phyloP scores from a whole-genome alignment of 2,797 vertebrate genomes.

The Bovichtus diacanthus region DNA sequence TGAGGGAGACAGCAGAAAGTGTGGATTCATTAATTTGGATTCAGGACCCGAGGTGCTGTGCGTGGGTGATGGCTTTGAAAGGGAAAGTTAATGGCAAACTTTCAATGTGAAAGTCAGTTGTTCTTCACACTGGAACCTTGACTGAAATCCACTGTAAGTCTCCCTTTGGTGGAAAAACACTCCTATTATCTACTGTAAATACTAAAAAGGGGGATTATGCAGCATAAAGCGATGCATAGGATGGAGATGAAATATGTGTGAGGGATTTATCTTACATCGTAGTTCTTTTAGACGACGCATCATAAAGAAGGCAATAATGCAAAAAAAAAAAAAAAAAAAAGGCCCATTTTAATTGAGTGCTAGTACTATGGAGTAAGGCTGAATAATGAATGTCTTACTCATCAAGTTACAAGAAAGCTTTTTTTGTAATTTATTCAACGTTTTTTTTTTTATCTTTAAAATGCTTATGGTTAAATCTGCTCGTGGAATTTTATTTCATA shows the following conservation, averaged over 20 bases:
- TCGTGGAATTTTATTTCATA: constrained; percentile 1
- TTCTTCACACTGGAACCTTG: constrained; percentile 17
- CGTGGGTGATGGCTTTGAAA: constrained; percentile 40
- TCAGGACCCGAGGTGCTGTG: constrained; percentile 54
- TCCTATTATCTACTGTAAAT: constrained; percentile 18
- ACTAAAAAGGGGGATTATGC: constrained; percentile 21
- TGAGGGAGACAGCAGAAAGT: constrained; percentile 27
- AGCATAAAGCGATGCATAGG: constrained; percentile 15
- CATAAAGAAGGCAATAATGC: neutral
- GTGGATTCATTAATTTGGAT: constrained; percentile 55
- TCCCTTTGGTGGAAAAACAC: constrained; percentile 1
- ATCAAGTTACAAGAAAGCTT: constrained; percentile 11
- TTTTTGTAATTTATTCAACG: neutral
- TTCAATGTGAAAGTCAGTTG: constrained; percentile 56
- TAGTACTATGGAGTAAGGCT: constrained; percentile 3
- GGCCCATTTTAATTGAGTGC: constrained; percentile 18
- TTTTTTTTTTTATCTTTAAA: neutral
- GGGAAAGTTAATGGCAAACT: constrained; percentile 57
- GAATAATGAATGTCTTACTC: neutral
- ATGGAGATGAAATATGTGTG: constrained; percentile 20
- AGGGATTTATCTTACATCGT: neutral
- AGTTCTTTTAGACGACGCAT: neutral
- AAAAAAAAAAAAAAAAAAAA: too few relatives aligned
- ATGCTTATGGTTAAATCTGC: neutral
- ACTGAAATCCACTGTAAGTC: constrained; percentile 31